These are phyloP conservation scores for Nothocercus julius DNA, from an alignment of 2,113 vertebrate genomes.

Conservation along the genomic window DNA sequence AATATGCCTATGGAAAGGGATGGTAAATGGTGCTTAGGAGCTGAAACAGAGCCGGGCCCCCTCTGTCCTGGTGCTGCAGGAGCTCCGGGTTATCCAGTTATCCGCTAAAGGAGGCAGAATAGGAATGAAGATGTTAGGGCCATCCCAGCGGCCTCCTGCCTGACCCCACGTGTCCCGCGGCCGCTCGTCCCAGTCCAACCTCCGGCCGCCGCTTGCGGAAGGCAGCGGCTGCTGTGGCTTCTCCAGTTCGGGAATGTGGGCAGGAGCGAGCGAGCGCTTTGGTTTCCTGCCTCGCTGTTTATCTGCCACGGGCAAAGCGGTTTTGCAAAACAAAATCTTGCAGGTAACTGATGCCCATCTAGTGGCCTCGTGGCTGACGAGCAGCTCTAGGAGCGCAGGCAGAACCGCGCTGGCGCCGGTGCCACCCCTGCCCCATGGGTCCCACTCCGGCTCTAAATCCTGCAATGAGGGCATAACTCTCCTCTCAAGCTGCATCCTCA, in stretches of 20 bases:
- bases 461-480: not conserved
- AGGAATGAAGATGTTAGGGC: not conserved
- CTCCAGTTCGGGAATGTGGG: not conserved
- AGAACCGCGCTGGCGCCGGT: not conserved
- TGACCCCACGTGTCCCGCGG: not conserved
- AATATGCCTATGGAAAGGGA: rapidly evolving
- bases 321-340: not conserved
- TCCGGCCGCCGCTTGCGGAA: rapidly evolving
- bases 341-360: not conserved
- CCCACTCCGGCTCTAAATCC: not conserved
- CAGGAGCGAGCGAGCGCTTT: not conserved
- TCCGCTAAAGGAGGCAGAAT: not conserved
- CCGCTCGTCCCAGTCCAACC: not conserved
- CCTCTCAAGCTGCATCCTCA: not conserved
- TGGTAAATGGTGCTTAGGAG: rapidly evolving
- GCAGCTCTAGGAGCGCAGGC: rapidly evolving
- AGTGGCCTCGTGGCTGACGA: not conserved
- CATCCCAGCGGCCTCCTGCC: not conserved
- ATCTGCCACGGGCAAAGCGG: rapidly evolving
- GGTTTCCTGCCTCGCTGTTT: not conserved
- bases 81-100: rapidly evolving
- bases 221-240: not conserved
- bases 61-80: rapidly evolving
- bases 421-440: rapidly evolving
- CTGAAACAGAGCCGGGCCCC: not conserved